Percentiles rank a stretch among this genome's conserved stretches.
These are phyloP conservation scores for Lanistes nyassanus DNA, from an alignment of 1,140 invertebrate species.

Conservation along the genomic window DNA sequence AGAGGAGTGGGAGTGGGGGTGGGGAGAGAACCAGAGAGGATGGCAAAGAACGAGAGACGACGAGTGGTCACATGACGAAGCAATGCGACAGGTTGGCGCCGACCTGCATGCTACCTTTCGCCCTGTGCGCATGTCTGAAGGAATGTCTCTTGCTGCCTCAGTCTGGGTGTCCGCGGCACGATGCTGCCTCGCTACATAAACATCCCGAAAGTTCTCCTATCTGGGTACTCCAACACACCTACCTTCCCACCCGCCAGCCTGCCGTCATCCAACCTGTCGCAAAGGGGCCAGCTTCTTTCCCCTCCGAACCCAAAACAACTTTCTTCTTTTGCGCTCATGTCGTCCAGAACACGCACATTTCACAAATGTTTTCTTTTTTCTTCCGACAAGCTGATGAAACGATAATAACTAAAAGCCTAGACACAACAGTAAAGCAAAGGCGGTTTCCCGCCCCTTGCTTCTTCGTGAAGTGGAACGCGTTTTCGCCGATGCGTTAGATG, in stretches of 20 bases:
- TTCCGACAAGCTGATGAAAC: no score
- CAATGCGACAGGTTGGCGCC: conserved; percentile 6
- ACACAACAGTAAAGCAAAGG: no score
- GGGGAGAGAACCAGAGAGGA: not conserved
- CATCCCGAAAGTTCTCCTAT: not conserved
- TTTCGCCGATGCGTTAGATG: no score
- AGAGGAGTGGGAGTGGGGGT: not conserved
- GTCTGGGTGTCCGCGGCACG: not conserved
- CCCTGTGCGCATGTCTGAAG: not conserved
- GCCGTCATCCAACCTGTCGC: conserved; percentile 3
- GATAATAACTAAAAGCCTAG: no score
- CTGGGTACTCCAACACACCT: not conserved
- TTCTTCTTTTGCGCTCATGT: no score
- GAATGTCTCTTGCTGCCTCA: conserved; percentile 3
- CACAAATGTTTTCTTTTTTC: no score
- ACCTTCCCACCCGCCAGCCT: not conserved
- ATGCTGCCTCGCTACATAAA: conserved; percentile 6
- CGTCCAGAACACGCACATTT: no score
- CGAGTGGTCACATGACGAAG: not conserved
- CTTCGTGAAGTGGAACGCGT: no score
- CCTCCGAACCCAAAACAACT: no score
- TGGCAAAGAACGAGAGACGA: not conserved
- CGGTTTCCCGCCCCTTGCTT: no score
- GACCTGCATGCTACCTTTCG: conserved; percentile 1
- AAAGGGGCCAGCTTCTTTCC: not conserved